Evolutionary conservation across 1,140 invertebrate genomes (phyloP), one percentile per base, ranked within the genome.

Genomic region (Drosophila erecta): DNA sequence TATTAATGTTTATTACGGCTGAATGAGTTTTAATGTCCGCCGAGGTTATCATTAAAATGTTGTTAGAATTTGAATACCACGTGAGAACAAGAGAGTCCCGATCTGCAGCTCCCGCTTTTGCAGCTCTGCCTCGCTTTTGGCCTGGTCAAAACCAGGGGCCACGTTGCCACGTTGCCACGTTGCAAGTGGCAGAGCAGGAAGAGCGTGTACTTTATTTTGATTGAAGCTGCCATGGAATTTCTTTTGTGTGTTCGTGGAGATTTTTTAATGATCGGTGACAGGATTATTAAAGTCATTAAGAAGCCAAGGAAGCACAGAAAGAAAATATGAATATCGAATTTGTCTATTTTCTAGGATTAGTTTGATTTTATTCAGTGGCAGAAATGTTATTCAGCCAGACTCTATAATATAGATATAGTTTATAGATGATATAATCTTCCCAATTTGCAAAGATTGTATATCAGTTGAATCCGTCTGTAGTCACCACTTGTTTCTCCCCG

Each of bases 31-130:
- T 90, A 90, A 90, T 90, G 87, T 90, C 83, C 79, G 79, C 61
- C 73, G 81, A 90, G 84, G 81, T 86, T 80, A 90, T 90, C 87
- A 90, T 90, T 90, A 90, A 90, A 90, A 87, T 83, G 87, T 84
- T 90, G 87, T 90, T 90, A 90, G 90, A 87, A 90, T 90, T 90
- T 90, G 85, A 90, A 90, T 90, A 90, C 80, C 85, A 89, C 69
- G 72, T 84, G 79, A 89, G 84, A 85, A 65, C 67, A 80, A 73
- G 67, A 67, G 43, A 55, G 55, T 37, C 38, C 69, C 60, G 66
- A 62, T 70, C 66, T 49, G 53, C 20, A 58, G 17, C 67, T 22
- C 0, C 22, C 11, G 20, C 24, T 62, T 64, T 47, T 30, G 30
- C 30, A 30, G 62, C 40, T 33, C 61, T 35, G 15, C 27, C 40